These are phyloP conservation scores for Oligia latruncula DNA, from an alignment of 2,888 invertebrate genomes.

Conservation along the genomic window DNA sequence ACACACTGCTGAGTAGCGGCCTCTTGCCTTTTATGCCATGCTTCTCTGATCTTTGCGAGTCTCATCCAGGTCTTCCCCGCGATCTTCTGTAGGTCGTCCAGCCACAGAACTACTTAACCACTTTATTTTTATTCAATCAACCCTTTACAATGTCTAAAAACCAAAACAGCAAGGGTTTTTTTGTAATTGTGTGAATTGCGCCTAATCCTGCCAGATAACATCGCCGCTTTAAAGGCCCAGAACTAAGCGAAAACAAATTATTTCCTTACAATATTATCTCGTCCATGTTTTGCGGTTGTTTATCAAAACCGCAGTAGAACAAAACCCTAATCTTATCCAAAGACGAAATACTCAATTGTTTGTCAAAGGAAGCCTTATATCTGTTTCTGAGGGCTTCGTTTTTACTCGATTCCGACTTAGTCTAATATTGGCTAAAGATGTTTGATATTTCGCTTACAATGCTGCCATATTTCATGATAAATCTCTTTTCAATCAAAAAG, in stretches of 20 bases:
- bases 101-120: not conserved
- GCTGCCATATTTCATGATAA: constrained; percentile 39
- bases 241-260: constrained; percentile 63
- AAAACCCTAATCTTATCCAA: constrained; percentile 64
- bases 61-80: not conserved
- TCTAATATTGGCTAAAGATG: constrained; percentile 47
- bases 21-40: too few relatives aligned
- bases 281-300: constrained; percentile 61
- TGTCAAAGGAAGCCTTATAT: constrained; percentile 64
- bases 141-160: not conserved
- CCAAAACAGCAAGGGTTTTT: not conserved
- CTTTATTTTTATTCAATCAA: not conserved
- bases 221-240: constrained; percentile 38
- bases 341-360: constrained; percentile 64
- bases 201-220: constrained; percentile 28
- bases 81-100: not conserved
- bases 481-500: constrained; percentile 52
- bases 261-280: constrained; percentile 63
- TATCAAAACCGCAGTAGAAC: constrained; percentile 66
- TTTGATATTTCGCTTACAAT: constrained; percentile 54
- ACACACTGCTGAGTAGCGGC: too few relatives aligned
- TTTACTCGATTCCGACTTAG: constrained; percentile 53
- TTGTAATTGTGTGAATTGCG: not conserved
- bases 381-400: constrained; percentile 54
- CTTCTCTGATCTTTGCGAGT: not conserved